Conservation (phyloP, 2,113 vertebrate genomes). For the Oncorhynchus tshawytscha region DNA sequence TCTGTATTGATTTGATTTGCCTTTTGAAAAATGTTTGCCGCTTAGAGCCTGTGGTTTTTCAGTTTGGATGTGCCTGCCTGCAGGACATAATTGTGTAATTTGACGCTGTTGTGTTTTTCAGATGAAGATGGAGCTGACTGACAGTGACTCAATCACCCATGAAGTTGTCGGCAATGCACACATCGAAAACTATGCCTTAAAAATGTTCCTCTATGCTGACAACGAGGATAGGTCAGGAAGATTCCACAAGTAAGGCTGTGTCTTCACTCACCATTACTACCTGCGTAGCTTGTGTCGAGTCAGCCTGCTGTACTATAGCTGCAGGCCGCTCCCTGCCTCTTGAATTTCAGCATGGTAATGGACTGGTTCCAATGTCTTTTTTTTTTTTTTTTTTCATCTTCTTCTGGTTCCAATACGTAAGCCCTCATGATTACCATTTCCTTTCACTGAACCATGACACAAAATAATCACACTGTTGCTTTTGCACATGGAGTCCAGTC, state of each 20-base stretch:
- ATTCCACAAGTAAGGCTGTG: conserved; percentile 91
- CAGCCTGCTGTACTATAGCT: neutral
- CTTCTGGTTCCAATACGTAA: neutral
- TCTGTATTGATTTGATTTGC: too few relatives aligned
- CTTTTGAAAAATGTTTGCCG: too few relatives aligned
- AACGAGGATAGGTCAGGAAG: conserved; percentile 90
- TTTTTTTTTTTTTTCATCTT: neutral
- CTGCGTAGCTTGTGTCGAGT: too few relatives aligned
- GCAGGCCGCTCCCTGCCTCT: neutral
- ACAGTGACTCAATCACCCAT: conserved; percentile 92
- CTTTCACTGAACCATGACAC: conserved; percentile 5
- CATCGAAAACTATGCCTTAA: conserved; percentile 96
- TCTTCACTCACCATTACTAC: neutral
- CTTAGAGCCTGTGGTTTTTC: neutral
- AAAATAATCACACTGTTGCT: conserved; percentile 9
- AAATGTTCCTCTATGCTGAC: conserved; percentile 97
- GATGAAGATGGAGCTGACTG: conserved; percentile 93
- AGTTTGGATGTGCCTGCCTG: neutral
- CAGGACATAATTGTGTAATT: neutral
- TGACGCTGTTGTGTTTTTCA: conserved; percentile 60
- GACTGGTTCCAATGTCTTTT: neutral
- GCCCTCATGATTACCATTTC: neutral
- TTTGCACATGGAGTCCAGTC: neutral
- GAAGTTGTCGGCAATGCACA: conserved; percentile 96
- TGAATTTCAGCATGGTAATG: neutral